Percentiles rank a stretch among this genome's conserved stretches.
phyloP scores from a whole-genome alignment of 2,113 vertebrate species.

The Grammomys dolichurus region DNA sequence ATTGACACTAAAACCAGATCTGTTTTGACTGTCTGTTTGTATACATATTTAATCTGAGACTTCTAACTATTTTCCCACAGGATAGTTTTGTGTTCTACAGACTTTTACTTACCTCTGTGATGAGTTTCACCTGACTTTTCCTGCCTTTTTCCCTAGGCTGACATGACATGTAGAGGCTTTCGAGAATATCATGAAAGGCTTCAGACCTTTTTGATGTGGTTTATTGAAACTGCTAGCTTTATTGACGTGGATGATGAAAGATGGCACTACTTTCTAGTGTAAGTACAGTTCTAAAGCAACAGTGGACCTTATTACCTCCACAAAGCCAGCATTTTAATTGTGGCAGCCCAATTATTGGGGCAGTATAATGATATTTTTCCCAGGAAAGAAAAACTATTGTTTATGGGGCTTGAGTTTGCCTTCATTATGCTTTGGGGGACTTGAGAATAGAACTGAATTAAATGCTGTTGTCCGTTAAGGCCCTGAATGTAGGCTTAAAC shows the following conservation, averaged over 20 bases:
- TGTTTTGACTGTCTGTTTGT: slow-evolving; percentile 67
- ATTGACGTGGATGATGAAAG: slow-evolving; percentile 99
- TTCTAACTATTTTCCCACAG: slow-evolving; percentile 77
- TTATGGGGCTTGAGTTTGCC: slow-evolving; percentile 97
- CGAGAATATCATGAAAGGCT: slow-evolving; percentile 98
- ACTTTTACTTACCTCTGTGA: slow-evolving; percentile 82
- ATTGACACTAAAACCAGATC: slow-evolving; percentile 37
- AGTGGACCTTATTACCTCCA: slow-evolving; percentile 91
- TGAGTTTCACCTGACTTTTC: slow-evolving; percentile 90
- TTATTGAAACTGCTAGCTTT: slow-evolving; percentile 99
- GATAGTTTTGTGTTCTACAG: slow-evolving; percentile 76
- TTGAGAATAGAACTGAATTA: slow-evolving; percentile 98
- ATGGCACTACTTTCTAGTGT: slow-evolving; percentile 99
- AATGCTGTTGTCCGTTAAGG: slow-evolving; percentile 99
- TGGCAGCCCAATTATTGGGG: slow-evolving; percentile 97
- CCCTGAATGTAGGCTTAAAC: slow-evolving; percentile 99
- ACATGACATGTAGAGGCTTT: slow-evolving; percentile 96
- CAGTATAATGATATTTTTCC: slow-evolving; percentile 99
- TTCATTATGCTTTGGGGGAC: slow-evolving; percentile 94
- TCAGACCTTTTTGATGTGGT: slow-evolving; percentile 99
- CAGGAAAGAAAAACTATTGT: slow-evolving; percentile 96
- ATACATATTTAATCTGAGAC: slow-evolving; percentile 77
- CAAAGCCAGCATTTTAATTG: slow-evolving; percentile 94
- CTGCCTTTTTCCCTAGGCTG: slow-evolving; percentile 93
- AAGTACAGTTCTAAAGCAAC: slow-evolving; percentile 95